Evolutionary conservation across 2,888 invertebrate species (phyloP), one percentile per base, ranked within the genome.

Genomic region (Callosobruchus maculatus): DNA sequence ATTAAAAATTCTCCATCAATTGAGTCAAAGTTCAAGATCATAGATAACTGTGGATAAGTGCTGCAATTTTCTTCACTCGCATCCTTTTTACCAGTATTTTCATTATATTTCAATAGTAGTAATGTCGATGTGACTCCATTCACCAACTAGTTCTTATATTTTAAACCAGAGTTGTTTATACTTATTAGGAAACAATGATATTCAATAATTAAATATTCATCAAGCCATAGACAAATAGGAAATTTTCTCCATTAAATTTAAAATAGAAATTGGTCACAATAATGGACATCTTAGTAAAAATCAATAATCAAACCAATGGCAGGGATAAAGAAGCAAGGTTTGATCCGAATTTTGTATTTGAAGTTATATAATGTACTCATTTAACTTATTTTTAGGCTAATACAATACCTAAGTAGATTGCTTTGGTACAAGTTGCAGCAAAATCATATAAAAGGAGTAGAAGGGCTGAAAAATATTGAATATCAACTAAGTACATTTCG

Each of bases 401-500:
- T 94, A 30, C 97, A 97, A 86, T 97, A 97, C 87, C 90, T 92
- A 22, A 94, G 95, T 83, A 90, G 94, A 77, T 89, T 95, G 49
- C 85, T 94, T 77, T 96, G 96, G 95, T 93, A 95, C 86, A 91
- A 92, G 75, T 85, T 95, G 72, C 91, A 93, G 84, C 89, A 91
- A 81, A 89, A 80, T 66, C 90, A 91, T 80, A 91, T 91, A 82
- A 90, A 92, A 74, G 89, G 93, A 22, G 90, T 94, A 18, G 92
- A 93, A 80, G 91, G 92, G 81, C 89, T 97, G 66, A 95, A 95
- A 88, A 93, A 92, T 76, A 88, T 97, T 71, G 97, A 97, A 86
- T 92, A 92, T 80, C 92, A 94, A 75, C 90, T 97, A 74, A 94
- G 96, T 83, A 93, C 95, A 74, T 96, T 96, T 82, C 90, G 97